Percentiles rank a stretch among this genome's conserved stretches.
Conservation (phyloP, 64 coral and sea anemone species). For the Astreopora myriophthalma region DNA sequence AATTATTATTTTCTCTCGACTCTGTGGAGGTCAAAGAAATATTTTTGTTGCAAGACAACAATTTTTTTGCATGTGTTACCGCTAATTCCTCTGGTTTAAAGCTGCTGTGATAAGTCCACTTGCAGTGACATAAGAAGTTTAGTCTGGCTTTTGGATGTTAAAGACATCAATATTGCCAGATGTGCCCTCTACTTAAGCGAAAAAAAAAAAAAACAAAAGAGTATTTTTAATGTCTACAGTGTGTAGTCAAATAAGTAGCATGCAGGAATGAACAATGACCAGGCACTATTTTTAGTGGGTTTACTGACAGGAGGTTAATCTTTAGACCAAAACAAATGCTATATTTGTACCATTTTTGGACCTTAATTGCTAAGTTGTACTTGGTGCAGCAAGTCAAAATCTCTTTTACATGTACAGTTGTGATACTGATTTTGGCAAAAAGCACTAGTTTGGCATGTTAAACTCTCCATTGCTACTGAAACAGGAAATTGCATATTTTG, state of each 20-base stretch:
- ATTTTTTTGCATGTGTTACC: constrained; percentile 12
- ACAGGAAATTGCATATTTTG: not conserved
- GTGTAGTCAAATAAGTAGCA: not conserved
- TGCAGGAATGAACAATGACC: not conserved
- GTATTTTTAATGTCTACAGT: not conserved
- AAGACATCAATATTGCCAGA: not conserved
- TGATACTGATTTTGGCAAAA: not conserved
- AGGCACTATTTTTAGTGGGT: not conserved
- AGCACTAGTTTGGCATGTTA: too few relatives aligned
- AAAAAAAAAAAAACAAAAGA: not conserved
- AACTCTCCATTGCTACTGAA: too few relatives aligned
- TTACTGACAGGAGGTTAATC: too few relatives aligned
- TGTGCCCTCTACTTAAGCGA: not conserved
- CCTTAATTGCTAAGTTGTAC: not conserved
- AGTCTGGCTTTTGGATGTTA: constrained; percentile 6
- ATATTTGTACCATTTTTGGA: too few relatives aligned
- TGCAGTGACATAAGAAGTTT: not conserved
- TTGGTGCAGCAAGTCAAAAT: too few relatives aligned
- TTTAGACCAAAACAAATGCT: too few relatives aligned
- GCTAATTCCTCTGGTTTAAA: not conserved
- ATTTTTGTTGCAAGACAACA: not conserved
- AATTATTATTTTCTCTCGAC: too few relatives aligned
- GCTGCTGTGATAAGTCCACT: not conserved
- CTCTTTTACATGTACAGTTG: too few relatives aligned
- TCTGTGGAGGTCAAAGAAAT: not conserved